Evolutionary conservation across 2,113 vertebrate species (phyloP).

Genomic region (Empidonax traillii): DNA sequence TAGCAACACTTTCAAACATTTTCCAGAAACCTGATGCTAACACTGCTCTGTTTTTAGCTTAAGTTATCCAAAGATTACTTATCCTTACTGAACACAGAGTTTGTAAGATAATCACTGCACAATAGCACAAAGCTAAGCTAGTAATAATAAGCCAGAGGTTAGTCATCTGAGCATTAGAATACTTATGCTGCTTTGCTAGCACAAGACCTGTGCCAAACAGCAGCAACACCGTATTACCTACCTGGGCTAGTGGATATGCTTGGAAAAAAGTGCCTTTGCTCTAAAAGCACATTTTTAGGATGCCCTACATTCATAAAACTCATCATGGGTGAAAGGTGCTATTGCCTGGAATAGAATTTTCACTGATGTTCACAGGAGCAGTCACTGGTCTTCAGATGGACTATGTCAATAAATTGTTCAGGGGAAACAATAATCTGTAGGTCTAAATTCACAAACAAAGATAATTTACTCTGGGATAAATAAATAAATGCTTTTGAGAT

Average conservation of each 20-base stretch:
- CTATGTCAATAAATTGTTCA: not conserved
- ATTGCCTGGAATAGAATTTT: not conserved
- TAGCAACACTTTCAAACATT: not conserved
- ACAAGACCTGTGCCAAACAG: not conserved
- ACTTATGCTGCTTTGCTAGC: not conserved
- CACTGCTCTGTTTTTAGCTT: not conserved
- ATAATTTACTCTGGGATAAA: not conserved
- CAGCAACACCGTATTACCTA: no score
- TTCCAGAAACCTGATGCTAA: not conserved
- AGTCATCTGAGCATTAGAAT: no score
- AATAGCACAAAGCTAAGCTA: not conserved
- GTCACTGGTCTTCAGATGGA: no score
- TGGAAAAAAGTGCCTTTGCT: not conserved
- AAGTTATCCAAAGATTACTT: not conserved
- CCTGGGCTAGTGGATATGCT: not conserved
- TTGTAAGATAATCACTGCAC: not conserved
- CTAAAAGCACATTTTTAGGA: accelerated
- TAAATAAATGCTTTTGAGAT: not conserved
- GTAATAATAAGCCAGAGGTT: not conserved
- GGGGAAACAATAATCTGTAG: not conserved
- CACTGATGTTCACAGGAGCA: accelerated
- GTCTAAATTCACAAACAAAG: not conserved
- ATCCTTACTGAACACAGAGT: not conserved
- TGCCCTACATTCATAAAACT: not conserved
- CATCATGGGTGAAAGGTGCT: not conserved